These are phyloP conservation scores for Formicarius rufipectus DNA, from an alignment of 2,113 vertebrate genomes.

Conservation along the genomic window DNA sequence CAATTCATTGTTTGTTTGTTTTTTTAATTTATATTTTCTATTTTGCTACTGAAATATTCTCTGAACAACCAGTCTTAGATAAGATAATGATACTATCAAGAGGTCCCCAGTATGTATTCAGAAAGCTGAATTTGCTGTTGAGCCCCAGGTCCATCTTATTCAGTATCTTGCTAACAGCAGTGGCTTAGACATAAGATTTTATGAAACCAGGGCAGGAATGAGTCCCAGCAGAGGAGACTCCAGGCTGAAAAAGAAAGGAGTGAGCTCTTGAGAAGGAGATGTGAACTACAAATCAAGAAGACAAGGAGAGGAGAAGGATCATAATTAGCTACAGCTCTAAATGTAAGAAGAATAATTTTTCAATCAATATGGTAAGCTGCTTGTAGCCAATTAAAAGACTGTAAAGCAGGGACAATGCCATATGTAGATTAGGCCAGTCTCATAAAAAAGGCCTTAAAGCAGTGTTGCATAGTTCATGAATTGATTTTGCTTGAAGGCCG, in stretches of 20 bases:
- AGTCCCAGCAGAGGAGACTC: background rate
- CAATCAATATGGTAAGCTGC: slow-evolving; percentile 54
- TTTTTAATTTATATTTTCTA: background rate
- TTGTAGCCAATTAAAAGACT: slow-evolving; percentile 57
- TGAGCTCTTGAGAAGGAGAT: background rate
- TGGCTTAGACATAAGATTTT: background rate
- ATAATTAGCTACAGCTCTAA: slow-evolving; percentile 35
- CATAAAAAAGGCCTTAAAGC: slow-evolving; percentile 66
- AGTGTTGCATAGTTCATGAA: slow-evolving; percentile 42
- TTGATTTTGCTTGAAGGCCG: slow-evolving; percentile 33
- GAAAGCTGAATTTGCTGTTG: background rate
- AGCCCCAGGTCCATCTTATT: background rate
- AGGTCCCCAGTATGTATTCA: background rate
- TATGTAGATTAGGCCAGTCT: slow-evolving; percentile 48
- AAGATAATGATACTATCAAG: background rate
- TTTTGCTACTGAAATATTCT: background rate
- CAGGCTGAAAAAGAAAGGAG: background rate
- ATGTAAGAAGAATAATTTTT: slow-evolving; percentile 39
- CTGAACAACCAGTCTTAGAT: background rate
- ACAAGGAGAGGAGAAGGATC: slow-evolving; percentile 1
- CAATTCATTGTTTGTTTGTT: background rate
- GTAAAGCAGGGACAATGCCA: slow-evolving; percentile 36
- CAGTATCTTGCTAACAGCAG: background rate
- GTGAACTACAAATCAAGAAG: slow-evolving; percentile 28
- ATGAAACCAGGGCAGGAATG: background rate